Conservation (phyloP, 2,888 invertebrate genomes). For the Hoplodrina blanda region DNA sequence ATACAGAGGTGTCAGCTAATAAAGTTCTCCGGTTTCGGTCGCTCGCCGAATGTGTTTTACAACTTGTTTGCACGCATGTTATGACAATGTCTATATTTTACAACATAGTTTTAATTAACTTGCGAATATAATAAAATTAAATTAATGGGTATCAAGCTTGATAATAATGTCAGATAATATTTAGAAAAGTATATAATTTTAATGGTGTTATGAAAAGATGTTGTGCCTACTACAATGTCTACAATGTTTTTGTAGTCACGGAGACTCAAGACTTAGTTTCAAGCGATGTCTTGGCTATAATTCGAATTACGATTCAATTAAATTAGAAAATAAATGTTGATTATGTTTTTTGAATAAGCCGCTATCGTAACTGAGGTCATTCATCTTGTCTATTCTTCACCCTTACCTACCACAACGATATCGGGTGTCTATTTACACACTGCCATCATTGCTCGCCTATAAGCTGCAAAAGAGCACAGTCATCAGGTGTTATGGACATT, state of each 20-base stretch:
- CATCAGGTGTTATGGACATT: slow-evolving; percentile 85
- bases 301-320: neutral
- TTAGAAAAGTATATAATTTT: slow-evolving; percentile 2
- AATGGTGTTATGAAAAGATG: slow-evolving; percentile 6
- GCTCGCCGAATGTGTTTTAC: slow-evolving; percentile 60
- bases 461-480: slow-evolving; percentile 78
- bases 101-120: slow-evolving; percentile 59
- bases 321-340: neutral
- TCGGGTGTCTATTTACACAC: slow-evolving; percentile 59
- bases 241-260: neutral
- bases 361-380: slow-evolving; percentile 15
- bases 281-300: neutral
- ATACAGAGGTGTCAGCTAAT: slow-evolving; percentile 83
- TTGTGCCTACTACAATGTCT: neutral
- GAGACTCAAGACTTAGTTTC: neutral
- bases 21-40: slow-evolving; percentile 73
- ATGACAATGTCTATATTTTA: slow-evolving; percentile 65
- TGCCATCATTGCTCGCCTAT: slow-evolving; percentile 55
- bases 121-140: slow-evolving; percentile 49
- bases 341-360: slow-evolving; percentile 2
- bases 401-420: slow-evolving; percentile 56
- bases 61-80: slow-evolving; percentile 65
- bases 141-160: slow-evolving; percentile 39
- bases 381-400: neutral
- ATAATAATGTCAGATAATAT: slow-evolving; percentile 8